These are phyloP conservation scores for Crypturellus undulatus DNA, from an alignment of 2,113 vertebrate genomes.

Conservation along the genomic window DNA sequence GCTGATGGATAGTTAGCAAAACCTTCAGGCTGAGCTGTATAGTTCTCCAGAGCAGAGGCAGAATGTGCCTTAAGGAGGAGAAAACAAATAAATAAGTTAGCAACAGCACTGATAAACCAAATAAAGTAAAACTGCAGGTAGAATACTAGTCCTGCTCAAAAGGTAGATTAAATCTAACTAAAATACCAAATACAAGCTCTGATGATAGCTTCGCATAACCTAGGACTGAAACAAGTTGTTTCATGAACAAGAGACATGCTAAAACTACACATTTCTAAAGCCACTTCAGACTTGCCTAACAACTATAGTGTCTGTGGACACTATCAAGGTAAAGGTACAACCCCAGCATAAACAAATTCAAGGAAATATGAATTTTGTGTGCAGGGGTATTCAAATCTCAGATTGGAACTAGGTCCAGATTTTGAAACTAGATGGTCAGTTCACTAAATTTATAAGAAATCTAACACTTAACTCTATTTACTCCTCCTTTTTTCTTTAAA, in stretches of 20 bases:
- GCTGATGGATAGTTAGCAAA: slow-evolving; percentile 89
- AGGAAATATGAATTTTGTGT: not conserved
- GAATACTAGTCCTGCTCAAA: not conserved
- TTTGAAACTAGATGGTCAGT: not conserved
- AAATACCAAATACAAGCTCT: not conserved
- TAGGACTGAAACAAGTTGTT: not conserved
- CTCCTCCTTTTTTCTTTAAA: not conserved
- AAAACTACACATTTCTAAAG: not conserved
- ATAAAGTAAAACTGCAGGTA: slow-evolving; percentile 10
- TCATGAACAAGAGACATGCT: not conserved
- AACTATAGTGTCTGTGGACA: not conserved
- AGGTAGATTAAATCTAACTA: not conserved
- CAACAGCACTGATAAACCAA: slow-evolving; percentile 13
- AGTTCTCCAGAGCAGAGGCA: slow-evolving; percentile 89
- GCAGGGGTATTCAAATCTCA: not conserved
- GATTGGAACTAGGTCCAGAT: not conserved
- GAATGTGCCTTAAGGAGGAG: slow-evolving; percentile 85
- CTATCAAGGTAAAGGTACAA: not conserved
- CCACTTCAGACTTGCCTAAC: not conserved
- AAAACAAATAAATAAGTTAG: slow-evolving; percentile 38
- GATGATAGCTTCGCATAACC: not conserved
- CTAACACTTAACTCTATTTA: not conserved
- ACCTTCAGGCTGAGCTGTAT: slow-evolving; percentile 88
- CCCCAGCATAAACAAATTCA: not conserved
- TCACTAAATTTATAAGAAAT: not conserved